These are phyloP conservation scores for Drosophila grimshawi DNA, from an alignment of 1,140 invertebrate genomes.

Conservation along the genomic window DNA sequence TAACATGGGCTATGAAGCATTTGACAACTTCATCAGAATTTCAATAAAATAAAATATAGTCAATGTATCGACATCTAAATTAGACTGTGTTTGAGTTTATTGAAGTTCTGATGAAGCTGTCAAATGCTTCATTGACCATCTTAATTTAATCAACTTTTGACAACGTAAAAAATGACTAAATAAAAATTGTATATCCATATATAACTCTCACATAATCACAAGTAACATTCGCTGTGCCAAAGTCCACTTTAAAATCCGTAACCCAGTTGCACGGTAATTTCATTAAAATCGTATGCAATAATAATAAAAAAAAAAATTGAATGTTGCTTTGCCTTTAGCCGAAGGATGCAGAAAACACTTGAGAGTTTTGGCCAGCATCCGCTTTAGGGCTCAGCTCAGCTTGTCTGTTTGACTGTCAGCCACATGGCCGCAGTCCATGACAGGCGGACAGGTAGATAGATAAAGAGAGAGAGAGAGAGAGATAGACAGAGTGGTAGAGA, in stretches of 20 bases:
- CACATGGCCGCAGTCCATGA: conserved; percentile 21
- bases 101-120: too few relatives aligned
- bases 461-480: background rate
- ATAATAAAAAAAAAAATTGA: background rate
- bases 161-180: too few relatives aligned
- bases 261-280: conserved; percentile 34
- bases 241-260: conserved; percentile 10
- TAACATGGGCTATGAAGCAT: too few relatives aligned
- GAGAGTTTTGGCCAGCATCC: conserved; percentile 31
- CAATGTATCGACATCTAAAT: too few relatives aligned
- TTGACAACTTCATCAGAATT: too few relatives aligned
- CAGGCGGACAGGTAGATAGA: background rate
- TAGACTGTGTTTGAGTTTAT: too few relatives aligned
- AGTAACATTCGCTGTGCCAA: conserved; percentile 2
- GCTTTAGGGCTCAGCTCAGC: conserved; percentile 7
- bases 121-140: too few relatives aligned
- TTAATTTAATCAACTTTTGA: background rate
- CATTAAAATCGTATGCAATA: conserved; percentile 13
- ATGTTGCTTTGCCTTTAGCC: background rate
- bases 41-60: too few relatives aligned
- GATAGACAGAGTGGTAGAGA: background rate
- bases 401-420: conserved; percentile 39
- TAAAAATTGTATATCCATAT: background rate
- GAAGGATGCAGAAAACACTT: conserved; percentile 24
- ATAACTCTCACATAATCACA: background rate